Conservation (phyloP, 2,888 invertebrate genomes). For the Mesorhabditis spiculigera region DNA sequence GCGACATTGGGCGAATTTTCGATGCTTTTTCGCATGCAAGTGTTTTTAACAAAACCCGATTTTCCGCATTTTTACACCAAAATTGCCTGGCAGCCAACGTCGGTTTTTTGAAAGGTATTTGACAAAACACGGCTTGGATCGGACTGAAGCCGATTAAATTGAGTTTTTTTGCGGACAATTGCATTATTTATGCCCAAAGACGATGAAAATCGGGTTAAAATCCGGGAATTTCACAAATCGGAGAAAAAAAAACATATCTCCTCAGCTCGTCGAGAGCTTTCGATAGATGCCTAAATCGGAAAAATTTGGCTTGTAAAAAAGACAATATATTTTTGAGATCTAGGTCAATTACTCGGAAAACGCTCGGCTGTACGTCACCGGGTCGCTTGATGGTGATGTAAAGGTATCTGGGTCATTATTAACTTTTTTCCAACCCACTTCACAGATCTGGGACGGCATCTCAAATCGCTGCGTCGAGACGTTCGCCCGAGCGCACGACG, state of each 20-base stretch:
- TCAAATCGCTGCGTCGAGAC: slow-evolving; percentile 89
- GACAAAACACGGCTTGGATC: too few relatives aligned
- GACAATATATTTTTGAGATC: too few relatives aligned
- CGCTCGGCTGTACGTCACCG: slow-evolving; percentile 76
- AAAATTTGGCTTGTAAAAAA: too few relatives aligned
- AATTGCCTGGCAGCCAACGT: too few relatives aligned
- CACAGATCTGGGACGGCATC: slow-evolving; percentile 80
- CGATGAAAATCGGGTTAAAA: neutral
- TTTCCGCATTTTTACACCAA: too few relatives aligned
- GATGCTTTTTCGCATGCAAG: too few relatives aligned
- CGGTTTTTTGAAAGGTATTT: too few relatives aligned
- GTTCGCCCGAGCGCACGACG: slow-evolving; percentile 87
- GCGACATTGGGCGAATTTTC: neutral
- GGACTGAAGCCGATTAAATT: too few relatives aligned
- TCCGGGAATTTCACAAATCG: neutral
- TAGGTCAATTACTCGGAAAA: slow-evolving; percentile 69
- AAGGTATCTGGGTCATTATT: slow-evolving; percentile 67
- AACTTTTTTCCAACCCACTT: neutral
- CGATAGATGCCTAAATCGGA: too few relatives aligned
- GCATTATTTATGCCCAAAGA: neutral
- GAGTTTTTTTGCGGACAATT: neutral
- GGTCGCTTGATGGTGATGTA: slow-evolving; percentile 85
- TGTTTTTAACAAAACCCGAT: too few relatives aligned
- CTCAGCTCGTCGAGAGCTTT: too few relatives aligned
- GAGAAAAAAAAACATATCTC: neutral